Percentiles rank a stretch among this genome's conserved stretches.
Conservation (phyloP, 2,113 vertebrate species). For the Notechis scutatus region DNA sequence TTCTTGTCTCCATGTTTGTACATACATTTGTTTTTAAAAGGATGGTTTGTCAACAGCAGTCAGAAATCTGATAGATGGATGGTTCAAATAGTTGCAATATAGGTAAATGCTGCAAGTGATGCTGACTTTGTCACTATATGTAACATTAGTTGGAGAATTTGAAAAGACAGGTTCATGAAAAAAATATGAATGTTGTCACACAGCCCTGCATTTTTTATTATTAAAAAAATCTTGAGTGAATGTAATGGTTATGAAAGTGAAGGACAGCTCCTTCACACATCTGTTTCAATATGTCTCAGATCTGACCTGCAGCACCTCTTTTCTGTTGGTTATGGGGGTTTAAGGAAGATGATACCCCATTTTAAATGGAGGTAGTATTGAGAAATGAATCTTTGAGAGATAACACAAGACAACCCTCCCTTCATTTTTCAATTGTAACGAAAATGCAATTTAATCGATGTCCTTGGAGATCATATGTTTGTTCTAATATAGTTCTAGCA, state of each 20-base stretch:
- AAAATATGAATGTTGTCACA: conserved; percentile 69
- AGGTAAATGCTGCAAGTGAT: conserved; percentile 60
- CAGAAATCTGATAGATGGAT: conserved; percentile 2
- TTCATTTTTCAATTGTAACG: conserved; percentile 17
- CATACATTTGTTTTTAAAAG: conserved; percentile 17
- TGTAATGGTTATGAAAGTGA: conserved; percentile 63
- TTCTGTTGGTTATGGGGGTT: conserved; percentile 47
- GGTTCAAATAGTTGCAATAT: conserved; percentile 51
- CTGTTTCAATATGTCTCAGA: conserved; percentile 58
- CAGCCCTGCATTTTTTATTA: conserved; percentile 67
- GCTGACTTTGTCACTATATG: conserved; percentile 53
- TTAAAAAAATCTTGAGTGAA: conserved; percentile 68
- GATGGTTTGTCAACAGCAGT: conserved; percentile 16
- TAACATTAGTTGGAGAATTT: conserved; percentile 60
- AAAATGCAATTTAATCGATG: conserved; percentile 19
- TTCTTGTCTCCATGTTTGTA: not conserved
- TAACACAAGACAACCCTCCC: not conserved
- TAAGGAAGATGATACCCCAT: conserved; percentile 40
- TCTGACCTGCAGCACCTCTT: conserved; percentile 54
- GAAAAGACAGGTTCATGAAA: conserved; percentile 69
- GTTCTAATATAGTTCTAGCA: conserved; percentile 17
- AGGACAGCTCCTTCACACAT: conserved; percentile 51
- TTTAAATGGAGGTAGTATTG: conserved; percentile 22
- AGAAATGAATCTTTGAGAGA: conserved; percentile 29
- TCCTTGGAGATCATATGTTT: not conserved